Evolutionary conservation across 2,113 vertebrate species (phyloP).

Genomic region (Equus quagga): DNA sequence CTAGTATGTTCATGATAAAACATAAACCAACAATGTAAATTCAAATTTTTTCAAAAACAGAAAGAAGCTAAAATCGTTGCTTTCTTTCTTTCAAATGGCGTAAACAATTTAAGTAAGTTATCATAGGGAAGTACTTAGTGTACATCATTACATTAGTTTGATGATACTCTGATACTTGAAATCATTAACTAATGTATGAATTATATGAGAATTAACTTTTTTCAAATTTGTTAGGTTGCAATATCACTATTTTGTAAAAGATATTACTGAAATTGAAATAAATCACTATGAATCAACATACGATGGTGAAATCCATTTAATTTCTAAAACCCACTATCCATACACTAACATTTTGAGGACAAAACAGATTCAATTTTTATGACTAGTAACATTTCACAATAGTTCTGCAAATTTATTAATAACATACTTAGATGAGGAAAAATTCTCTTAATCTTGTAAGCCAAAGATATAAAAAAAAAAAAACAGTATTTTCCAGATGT

Average conservation of each 20-base stretch:
- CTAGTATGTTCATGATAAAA: not conserved
- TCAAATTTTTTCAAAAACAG: not conserved
- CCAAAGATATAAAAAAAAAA: not conserved
- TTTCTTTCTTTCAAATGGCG: slow-evolving; percentile 17
- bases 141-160: not conserved
- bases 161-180: slow-evolving; percentile 61
- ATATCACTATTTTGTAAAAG: slow-evolving; percentile 81
- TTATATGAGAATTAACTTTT: slow-evolving; percentile 37
- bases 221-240: slow-evolving; percentile 66
- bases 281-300: slow-evolving; percentile 84
- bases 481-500: not conserved
- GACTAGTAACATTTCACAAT: slow-evolving; percentile 79
- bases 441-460: slow-evolving; percentile 22
- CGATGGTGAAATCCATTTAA: slow-evolving; percentile 64
- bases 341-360: not conserved
- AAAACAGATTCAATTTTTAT: slow-evolving; percentile 53
- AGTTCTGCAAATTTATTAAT: slow-evolving; percentile 66
- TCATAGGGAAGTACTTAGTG: not conserved
- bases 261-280: slow-evolving; percentile 80
- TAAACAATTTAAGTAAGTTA: not conserved
- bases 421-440: not conserved
- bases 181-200: slow-evolving; percentile 46
- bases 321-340: slow-evolving; percentile 36
- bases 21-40: not conserved
- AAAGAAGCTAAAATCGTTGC: not conserved